Percentiles rank a stretch among this genome's conserved stretches.
Conservation (phyloP, 2,113 vertebrate species). For the Nannospalax galili region DNA sequence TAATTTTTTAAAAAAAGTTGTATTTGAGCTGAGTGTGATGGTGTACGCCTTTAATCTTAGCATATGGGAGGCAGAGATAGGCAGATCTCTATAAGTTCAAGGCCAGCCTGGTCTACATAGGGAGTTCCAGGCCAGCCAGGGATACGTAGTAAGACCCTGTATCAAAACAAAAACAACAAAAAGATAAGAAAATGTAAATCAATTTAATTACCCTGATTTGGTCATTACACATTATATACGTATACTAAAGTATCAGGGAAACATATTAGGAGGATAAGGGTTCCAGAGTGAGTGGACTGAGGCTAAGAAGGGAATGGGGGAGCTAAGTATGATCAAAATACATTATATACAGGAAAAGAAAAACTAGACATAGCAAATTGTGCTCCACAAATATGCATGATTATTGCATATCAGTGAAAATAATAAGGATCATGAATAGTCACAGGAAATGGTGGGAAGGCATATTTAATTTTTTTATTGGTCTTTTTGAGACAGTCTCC, state of each 20-base stretch:
- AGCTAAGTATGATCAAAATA: neutral
- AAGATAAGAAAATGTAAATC: neutral
- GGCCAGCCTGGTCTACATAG: too few relatives aligned
- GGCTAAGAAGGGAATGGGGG: too few relatives aligned
- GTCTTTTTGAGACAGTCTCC: too few relatives aligned
- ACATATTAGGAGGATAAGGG: neutral
- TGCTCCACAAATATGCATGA: neutral
- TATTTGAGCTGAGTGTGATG: too few relatives aligned
- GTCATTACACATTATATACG: neutral
- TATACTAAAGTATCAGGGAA: neutral
- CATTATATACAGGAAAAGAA: neutral
- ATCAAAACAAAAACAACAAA: too few relatives aligned
- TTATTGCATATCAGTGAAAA: neutral
- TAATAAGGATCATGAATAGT: neutral
- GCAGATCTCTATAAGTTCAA: too few relatives aligned
- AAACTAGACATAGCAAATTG: neutral
- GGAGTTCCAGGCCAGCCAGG: too few relatives aligned
- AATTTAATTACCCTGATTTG: neutral
- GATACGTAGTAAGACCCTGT: too few relatives aligned
- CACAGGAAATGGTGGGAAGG: neutral
- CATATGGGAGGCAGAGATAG: too few relatives aligned
- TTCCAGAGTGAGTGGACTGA: too few relatives aligned
- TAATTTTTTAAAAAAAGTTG: too few relatives aligned
- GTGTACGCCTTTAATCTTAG: too few relatives aligned
- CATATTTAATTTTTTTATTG: constrained; percentile 23